A percentile compares a stretch with the other conserved stretches of the same genome.
Evolutionary conservation across 2,888 invertebrate species (phyloP).

Genomic region (Micoletzkya japonica): DNA sequence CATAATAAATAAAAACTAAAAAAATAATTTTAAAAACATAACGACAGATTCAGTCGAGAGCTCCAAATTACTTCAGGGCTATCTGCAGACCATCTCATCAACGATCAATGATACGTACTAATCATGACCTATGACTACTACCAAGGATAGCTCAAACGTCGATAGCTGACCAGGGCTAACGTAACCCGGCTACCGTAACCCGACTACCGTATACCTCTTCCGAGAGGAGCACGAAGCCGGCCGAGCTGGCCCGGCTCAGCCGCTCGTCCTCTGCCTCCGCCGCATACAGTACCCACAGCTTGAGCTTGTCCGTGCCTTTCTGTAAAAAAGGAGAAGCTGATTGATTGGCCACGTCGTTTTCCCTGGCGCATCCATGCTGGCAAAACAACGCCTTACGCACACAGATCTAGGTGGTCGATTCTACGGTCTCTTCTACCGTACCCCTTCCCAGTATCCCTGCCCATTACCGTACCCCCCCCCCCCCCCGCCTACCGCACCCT

Average conservation of each 20-base stretch:
- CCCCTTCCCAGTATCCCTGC: not conserved
- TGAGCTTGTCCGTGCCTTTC: constrained; percentile 62
- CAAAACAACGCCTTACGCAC: not conserved
- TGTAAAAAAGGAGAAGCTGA: constrained; percentile 28
- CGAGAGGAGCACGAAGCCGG: constrained; percentile 43
- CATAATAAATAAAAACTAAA: no score
- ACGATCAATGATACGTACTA: no score
- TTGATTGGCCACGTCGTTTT: no score
- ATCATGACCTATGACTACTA: no score
- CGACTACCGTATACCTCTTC: constrained; percentile 36
- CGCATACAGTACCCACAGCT: constrained; percentile 62
- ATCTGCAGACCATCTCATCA: constrained; percentile 5
- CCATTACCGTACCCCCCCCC: not conserved
- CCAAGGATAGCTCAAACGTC: no score
- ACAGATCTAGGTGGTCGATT: not conserved
- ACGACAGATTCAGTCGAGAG: not conserved
- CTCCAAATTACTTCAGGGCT: not conserved
- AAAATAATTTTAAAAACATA: not conserved
- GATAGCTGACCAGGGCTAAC: no score
- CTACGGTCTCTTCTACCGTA: not conserved
- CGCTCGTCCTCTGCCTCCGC: constrained; percentile 62
- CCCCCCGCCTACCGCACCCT: constrained; percentile 32
- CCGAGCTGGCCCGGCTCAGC: constrained; percentile 43
- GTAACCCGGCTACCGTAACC: not conserved
- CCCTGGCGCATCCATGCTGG: not conserved